phyloP scores from a whole-genome alignment of 2,113 vertebrate genomes.

The Microcebus lehilahytsara region DNA sequence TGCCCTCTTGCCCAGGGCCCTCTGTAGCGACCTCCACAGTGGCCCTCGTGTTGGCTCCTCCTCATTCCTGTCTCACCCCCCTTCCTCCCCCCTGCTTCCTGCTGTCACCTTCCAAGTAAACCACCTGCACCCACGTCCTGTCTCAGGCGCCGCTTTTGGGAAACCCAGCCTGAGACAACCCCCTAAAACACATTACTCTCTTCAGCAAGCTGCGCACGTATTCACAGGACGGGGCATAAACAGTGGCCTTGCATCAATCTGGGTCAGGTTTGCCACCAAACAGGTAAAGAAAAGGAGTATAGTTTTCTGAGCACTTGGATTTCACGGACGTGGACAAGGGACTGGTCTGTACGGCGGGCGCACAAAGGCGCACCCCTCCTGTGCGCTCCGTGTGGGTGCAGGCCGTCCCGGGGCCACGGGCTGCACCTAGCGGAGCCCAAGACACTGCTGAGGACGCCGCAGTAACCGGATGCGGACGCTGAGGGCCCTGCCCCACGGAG shows the following conservation, averaged over 20 bases:
- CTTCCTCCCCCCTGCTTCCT: neutral
- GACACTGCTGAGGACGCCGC: neutral
- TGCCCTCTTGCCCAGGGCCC: accelerated
- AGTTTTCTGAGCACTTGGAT: neutral
- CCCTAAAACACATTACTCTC: neutral
- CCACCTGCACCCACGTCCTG: neutral
- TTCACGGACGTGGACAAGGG: accelerated
- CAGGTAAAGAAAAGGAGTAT: neutral
- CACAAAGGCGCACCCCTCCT: neutral
- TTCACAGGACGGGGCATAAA: neutral
- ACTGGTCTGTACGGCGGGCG: accelerated
- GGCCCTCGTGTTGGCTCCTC: neutral
- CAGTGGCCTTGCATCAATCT: accelerated
- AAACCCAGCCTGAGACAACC: neutral
- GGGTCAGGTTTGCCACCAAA: neutral
- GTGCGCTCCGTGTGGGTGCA: neutral
- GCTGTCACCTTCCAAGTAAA: neutral
- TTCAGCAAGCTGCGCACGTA: neutral
- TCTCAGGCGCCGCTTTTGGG: neutral
- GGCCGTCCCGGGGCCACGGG: neutral
- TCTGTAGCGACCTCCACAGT: neutral
- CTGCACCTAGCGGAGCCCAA: too few species aligned
- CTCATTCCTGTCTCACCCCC: neutral
- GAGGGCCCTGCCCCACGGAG: neutral
- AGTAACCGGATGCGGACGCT: neutral